Evolutionary conservation across 2,797 vertebrate species (phyloP).

Genomic region (Schizopygopsis pylzovi): DNA sequence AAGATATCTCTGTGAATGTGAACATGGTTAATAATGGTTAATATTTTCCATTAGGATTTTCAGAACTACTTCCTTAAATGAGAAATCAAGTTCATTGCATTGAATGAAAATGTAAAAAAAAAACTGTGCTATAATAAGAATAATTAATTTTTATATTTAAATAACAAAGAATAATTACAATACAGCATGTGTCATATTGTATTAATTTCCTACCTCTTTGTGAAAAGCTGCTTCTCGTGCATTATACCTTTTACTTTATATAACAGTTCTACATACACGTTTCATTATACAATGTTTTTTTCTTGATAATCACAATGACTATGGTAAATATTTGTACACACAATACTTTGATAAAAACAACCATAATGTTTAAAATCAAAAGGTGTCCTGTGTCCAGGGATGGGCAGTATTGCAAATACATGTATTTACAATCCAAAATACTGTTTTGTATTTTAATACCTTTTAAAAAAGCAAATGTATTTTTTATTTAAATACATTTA

Average conservation of each 20-base stretch:
- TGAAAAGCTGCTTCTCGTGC: not conserved
- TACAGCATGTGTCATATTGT: not conserved
- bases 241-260: not conserved
- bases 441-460: too few species aligned
- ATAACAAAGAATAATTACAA: not conserved
- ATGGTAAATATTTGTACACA: not conserved
- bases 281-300: not conserved
- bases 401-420: too few species aligned
- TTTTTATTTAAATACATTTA: too few species aligned
- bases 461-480: too few species aligned
- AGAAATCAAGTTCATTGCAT: not conserved
- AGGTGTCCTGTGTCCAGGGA: not conserved
- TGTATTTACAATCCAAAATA: too few species aligned
- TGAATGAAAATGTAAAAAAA: not conserved
- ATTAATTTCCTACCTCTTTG: not conserved
- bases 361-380: not conserved
- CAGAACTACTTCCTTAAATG: not conserved
- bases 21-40: not conserved
- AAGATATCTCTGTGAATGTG: not conserved
- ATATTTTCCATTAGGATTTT: not conserved
- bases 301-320: not conserved
- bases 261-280: not conserved
- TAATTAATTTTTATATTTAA: not conserved
- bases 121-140: not conserved
- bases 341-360: not conserved